These are phyloP conservation scores for Phacellophora camtschatica DNA, from an alignment of 30 jellyfish, hydroid and myxozoan species.

Conservation along the genomic window DNA sequence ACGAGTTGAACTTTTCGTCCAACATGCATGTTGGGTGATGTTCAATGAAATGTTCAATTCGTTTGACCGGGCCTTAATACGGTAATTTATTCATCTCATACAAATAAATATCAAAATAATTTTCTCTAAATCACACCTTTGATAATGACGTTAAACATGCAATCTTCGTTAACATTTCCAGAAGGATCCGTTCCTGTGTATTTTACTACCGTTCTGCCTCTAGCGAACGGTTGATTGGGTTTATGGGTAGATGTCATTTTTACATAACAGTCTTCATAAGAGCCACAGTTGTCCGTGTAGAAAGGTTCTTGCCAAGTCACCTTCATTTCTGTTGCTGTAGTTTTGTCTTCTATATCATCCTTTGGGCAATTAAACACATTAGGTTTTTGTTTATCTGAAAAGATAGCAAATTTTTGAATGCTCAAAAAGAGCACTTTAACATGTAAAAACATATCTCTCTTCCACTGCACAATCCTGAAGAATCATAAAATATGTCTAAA, in stretches of 20 bases:
- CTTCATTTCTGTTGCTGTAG: constrained; percentile 6
- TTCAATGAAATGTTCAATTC: too few relatives aligned
- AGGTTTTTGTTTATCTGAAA: constrained; percentile 72
- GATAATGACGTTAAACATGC: constrained; percentile 69
- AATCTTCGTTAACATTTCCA: constrained; percentile 68
- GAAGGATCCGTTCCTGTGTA: constrained; percentile 86
- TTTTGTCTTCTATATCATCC: constrained; percentile 19
- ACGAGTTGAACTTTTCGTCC: too few relatives aligned
- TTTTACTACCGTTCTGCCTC: constrained; percentile 4
- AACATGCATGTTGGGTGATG: too few relatives aligned
- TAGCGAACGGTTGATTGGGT: not conserved
- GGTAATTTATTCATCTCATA: too few relatives aligned
- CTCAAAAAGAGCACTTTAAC: too few relatives aligned
- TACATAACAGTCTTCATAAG: constrained; percentile 56
- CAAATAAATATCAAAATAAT: too few relatives aligned
- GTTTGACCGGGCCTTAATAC: too few relatives aligned
- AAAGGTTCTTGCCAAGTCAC: constrained; percentile 69
- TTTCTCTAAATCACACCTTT: constrained; percentile 64
- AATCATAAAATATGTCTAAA: too few relatives aligned
- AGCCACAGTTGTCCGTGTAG: constrained; percentile 87
- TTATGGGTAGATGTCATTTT: constrained; percentile 16
- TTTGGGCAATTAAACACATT: constrained; percentile 55
- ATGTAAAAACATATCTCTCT: too few relatives aligned
- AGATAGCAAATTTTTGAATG: too few relatives aligned
- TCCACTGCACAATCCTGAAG: too few relatives aligned